phyloP scores from a whole-genome alignment of 2,797 vertebrate genomes.

The Oryzias dopingdopingensis region DNA sequence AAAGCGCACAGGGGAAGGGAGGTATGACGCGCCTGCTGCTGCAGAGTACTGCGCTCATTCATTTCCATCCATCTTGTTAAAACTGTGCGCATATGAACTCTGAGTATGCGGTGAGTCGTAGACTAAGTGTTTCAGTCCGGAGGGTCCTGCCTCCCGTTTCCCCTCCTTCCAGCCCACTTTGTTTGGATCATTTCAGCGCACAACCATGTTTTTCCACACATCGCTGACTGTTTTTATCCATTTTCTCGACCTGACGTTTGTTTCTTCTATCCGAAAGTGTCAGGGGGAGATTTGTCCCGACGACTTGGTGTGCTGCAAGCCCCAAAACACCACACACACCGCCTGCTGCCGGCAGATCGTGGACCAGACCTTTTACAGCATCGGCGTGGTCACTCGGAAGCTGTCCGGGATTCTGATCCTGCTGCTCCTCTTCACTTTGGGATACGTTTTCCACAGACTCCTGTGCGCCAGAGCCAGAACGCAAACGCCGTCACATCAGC shows the following conservation, averaged over 20 bases:
- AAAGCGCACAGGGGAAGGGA: no score
- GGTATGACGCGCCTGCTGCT: no score
- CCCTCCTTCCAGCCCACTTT: slow-evolving; percentile 1
- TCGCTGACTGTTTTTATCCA: slow-evolving; percentile 13
- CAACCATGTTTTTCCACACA: slow-evolving; percentile 31
- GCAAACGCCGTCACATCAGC: slow-evolving; percentile 27
- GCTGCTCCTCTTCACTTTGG: slow-evolving; percentile 84
- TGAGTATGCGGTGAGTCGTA: not conserved
- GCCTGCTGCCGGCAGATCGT: slow-evolving; percentile 77
- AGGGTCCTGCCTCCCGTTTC: slow-evolving; percentile 13
- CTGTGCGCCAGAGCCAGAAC: slow-evolving; percentile 57
- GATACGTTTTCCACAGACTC: slow-evolving; percentile 80
- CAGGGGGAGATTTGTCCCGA: slow-evolving; percentile 47
- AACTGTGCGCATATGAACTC: no score
- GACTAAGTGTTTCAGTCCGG: slow-evolving; percentile 22
- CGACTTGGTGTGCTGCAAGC: slow-evolving; percentile 59
- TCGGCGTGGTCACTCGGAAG: slow-evolving; percentile 86
- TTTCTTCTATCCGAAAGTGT: slow-evolving; percentile 51
- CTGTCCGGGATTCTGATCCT: slow-evolving; percentile 86
- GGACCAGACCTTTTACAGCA: slow-evolving; percentile 80
- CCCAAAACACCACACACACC: slow-evolving; percentile 31
- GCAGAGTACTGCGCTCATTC: no score
- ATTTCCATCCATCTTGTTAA: no score
- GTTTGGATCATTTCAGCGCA: not conserved
- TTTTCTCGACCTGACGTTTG: slow-evolving; percentile 19